These are phyloP conservation scores for Clistopyga incitator DNA, from an alignment of 2,888 invertebrate species.

Conservation along the genomic window DNA sequence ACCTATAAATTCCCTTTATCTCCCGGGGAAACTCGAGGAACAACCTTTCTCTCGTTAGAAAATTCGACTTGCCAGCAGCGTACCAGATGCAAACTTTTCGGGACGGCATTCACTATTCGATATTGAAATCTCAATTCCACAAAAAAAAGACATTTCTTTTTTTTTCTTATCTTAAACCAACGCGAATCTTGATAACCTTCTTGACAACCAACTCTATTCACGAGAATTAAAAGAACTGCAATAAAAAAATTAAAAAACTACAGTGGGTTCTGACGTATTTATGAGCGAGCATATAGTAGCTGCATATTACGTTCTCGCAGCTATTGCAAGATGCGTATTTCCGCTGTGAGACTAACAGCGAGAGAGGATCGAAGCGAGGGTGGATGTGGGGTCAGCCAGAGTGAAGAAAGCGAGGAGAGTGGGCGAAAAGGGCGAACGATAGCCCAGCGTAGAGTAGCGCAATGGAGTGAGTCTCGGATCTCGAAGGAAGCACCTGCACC, in stretches of 20 bases:
- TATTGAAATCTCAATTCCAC: conserved; percentile 22
- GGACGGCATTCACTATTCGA: background rate
- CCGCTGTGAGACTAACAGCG: conserved; percentile 50
- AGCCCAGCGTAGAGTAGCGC: conserved; percentile 14
- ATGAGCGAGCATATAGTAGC: conserved; percentile 20
- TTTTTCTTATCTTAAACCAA: no score
- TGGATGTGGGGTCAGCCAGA: conserved; percentile 23
- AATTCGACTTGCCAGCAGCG: conserved; percentile 34
- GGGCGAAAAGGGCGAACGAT: conserved; percentile 51
- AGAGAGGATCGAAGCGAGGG: conserved; percentile 46
- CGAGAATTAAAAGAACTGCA: no score
- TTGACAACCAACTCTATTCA: no score
- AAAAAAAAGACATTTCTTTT: no score
- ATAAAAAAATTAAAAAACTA: no score
- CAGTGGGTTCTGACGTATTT: no score
- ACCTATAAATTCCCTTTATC: conserved; percentile 53
- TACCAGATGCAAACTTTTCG: conserved; percentile 11
- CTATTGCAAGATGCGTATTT: conserved; percentile 65
- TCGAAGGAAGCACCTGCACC: conserved; percentile 73
- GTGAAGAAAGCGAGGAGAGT: conserved; percentile 40
- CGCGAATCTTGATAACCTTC: no score
- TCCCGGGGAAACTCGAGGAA: conserved; percentile 40
- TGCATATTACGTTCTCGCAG: conserved; percentile 71
- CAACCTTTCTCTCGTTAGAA: conserved; percentile 49
- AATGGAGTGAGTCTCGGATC: conserved; percentile 66